Evolutionary conservation across 2,797 vertebrate genomes (phyloP).

Genomic region (Bovichtus diacanthus): DNA sequence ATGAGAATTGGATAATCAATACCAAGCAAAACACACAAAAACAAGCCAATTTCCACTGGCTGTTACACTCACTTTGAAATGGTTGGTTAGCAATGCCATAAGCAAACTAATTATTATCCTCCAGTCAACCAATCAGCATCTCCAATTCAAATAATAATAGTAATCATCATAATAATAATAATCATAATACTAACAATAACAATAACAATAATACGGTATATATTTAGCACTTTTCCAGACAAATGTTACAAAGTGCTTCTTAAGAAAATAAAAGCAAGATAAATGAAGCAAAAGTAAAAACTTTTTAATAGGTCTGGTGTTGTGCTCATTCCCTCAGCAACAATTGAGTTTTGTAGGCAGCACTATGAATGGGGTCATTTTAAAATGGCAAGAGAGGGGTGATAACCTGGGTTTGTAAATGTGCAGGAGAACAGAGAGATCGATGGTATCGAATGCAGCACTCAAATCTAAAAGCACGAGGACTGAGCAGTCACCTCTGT

Average conservation of each 20-base stretch:
- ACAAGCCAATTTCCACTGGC: not conserved
- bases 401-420: not conserved
- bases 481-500: not conserved
- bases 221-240: not conserved
- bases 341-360: not conserved
- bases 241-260: not conserved
- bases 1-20: not conserved
- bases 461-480: not conserved
- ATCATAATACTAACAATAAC: too few relatives aligned
- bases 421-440: not conserved
- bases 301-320: not conserved
- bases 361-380: not conserved
- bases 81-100: not conserved
- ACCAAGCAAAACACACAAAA: constrained; percentile 2
- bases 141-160: not conserved
- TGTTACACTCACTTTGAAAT: not conserved
- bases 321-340: not conserved
- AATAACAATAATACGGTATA: too few relatives aligned
- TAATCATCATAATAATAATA: not conserved
- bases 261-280: not conserved
- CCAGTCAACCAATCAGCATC: not conserved
- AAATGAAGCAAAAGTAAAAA: not conserved
- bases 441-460: not conserved
- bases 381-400: not conserved
- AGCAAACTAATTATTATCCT: not conserved